Percentiles rank a stretch among this genome's conserved stretches.
phyloP scores from a whole-genome alignment of 2,113 vertebrate genomes.

The Hemicordylus capensis region DNA sequence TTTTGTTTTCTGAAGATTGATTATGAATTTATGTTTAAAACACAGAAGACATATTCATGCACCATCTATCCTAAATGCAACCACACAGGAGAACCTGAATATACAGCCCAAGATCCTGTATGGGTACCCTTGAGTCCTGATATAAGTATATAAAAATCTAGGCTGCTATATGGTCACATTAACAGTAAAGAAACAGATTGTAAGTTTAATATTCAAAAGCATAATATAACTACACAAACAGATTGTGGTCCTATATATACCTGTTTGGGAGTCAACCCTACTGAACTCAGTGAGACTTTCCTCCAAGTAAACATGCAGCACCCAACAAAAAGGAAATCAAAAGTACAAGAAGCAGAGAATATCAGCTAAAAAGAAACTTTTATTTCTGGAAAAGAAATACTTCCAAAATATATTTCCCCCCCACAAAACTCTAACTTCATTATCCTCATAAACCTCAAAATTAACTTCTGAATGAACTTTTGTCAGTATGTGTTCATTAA shows the following conservation, averaged over 20 bases:
- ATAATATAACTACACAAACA: background rate
- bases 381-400: conserved; percentile 67
- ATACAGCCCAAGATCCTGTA: background rate
- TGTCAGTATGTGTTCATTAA: conserved; percentile 58
- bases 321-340: conserved; percentile 36
- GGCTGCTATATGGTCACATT: background rate
- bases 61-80: background rate
- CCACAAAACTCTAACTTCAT: conserved; percentile 74
- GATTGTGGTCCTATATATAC: background rate
- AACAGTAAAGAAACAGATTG: background rate
- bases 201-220: background rate
- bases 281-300: background rate
- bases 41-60: background rate
- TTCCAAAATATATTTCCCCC: conserved; percentile 55
- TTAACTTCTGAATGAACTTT: conserved; percentile 64
- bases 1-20: background rate
- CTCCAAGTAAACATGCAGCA: background rate
- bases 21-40: background rate
- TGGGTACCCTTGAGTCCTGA: background rate
- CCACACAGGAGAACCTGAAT: background rate
- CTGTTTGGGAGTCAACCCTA: background rate
- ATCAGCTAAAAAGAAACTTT: conserved; percentile 36
- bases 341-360: conserved; percentile 27
- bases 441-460: conserved; percentile 64
- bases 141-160: background rate